Conservation (phyloP, 1,140 invertebrate genomes). For the Drosophila trapezifrons region DNA sequence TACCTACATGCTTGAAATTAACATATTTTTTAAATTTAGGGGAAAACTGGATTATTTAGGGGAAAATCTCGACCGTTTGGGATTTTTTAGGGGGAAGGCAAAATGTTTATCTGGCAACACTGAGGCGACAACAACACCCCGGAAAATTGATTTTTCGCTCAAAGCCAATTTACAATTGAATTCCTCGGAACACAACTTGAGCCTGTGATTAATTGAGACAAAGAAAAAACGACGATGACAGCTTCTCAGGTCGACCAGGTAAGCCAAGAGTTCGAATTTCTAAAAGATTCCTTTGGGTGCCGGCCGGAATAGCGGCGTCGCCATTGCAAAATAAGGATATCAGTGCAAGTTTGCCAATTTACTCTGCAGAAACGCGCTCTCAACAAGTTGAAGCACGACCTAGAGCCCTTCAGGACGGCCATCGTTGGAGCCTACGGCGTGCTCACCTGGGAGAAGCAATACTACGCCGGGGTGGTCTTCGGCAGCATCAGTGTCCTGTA, state of each 20-base stretch:
- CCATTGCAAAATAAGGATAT: constrained; percentile 30
- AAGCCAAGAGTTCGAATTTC: constrained; percentile 7
- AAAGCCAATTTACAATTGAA: not conserved
- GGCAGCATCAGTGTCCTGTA: constrained; percentile 88
- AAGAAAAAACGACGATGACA: constrained; percentile 51
- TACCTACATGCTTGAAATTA: too few species aligned
- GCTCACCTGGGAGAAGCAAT: constrained; percentile 93
- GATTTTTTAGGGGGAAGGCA: too few species aligned
- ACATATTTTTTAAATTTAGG: too few species aligned
- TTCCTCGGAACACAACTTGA: constrained; percentile 14
- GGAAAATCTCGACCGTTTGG: too few species aligned
- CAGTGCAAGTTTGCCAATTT: not conserved
- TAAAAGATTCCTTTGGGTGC: not conserved
- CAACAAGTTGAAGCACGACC: constrained; percentile 89
- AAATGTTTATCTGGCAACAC: too few species aligned
- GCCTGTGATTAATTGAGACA: constrained; percentile 1
- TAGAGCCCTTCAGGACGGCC: constrained; percentile 93
- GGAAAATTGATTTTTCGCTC: constrained; percentile 42
- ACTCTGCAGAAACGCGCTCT: constrained; percentile 87
- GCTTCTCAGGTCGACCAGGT: constrained; percentile 73
- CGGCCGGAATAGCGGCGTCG: constrained; percentile 13
- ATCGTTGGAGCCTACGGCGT: constrained; percentile 89
- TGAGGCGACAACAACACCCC: not conserved
- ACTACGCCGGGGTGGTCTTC: constrained; percentile 90
- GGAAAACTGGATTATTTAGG: too few species aligned